Evolutionary conservation across 30 jellyfish, hydroid and myxozoan genomes (phyloP).

Genomic region (Aurelia aurita): DNA sequence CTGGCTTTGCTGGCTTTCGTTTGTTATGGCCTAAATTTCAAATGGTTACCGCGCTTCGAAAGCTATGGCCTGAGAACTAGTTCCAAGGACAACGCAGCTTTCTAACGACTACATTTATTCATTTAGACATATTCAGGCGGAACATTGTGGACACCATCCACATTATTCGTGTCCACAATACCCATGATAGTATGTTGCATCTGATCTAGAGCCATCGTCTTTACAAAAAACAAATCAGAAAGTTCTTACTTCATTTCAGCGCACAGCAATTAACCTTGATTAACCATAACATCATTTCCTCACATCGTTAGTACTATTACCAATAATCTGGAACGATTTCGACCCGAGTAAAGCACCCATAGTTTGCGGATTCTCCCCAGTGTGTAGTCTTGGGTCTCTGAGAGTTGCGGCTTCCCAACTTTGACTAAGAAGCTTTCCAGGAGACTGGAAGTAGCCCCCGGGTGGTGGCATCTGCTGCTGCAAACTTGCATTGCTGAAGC

Average conservation of each 20-base stretch:
- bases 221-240: too few relatives aligned
- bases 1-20: too few relatives aligned
- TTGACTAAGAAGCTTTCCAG: conserved; percentile 27
- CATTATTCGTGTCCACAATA: too few relatives aligned
- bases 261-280: not conserved
- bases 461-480: conserved; percentile 27
- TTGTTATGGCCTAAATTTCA: too few relatives aligned
- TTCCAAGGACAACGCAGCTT: too few relatives aligned
- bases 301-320: conserved; percentile 19
- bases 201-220: not conserved
- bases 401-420: conserved; percentile 39
- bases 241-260: too few relatives aligned
- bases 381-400: conserved; percentile 38
- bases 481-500: conserved; percentile 20
- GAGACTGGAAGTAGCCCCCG: conserved; percentile 40
- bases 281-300: conserved; percentile 12
- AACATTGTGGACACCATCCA: too few relatives aligned
- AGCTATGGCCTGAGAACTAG: too few relatives aligned
- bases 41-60: too few relatives aligned
- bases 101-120: too few relatives aligned
- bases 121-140: too few relatives aligned
- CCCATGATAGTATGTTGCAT: too few relatives aligned
- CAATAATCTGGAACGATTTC: conserved; percentile 52
- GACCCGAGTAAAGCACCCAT: conserved; percentile 25
- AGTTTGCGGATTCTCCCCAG: conserved; percentile 11